Base-by-base conservation (phyloP, 2,888 invertebrate genomes). In the Polyploca ridens region DNA sequence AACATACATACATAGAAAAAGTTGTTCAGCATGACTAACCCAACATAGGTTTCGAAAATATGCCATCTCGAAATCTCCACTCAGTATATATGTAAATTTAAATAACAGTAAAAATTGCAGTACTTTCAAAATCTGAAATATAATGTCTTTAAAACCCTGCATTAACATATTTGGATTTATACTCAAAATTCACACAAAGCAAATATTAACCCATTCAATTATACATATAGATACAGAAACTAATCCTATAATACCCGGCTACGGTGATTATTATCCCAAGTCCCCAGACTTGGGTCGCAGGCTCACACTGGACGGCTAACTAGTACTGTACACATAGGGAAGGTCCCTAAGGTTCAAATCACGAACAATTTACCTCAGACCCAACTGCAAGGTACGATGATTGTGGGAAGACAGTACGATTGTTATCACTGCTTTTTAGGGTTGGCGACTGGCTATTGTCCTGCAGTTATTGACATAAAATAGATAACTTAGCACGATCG, bases 341-440 rank as follows among this genome's bases (percentile, higher is more conserved):
- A 46, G 10, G 33, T 54, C 59, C n/a, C 65, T 38, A 13, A 58
- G 58, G 63, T 63, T 62, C 62, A 63, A 58, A 63, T 62, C 63
- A 66, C 63, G 66, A 61, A 63, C 62, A 58, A 62, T 66, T 62
- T 63, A 66, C 63, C 63, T 58, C 35, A 35, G n/a, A 61, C 62
- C 58, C 16, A 61, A 62, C 58, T 46, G 58, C 66, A 66, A 7
- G 62, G 33, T 38, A 38, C 66, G 58, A 33, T 66, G 62, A 66
- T 66, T 66, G 62, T 62, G 58, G 62, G 58, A 35, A 14, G 61
- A 58, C 62, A 35, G 35, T 63, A 58, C 35, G 66, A 57, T 66
- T 7, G 46, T n/a, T 44, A 63, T 38, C 61, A 58, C 16, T 60
- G 44, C 16, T 19, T n/a, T n/a, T 16, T 35, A 19, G 1, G n/a